Evolutionary conservation across 2,113 vertebrate genomes (phyloP).

Genomic region (Eulemur macaco): DNA sequence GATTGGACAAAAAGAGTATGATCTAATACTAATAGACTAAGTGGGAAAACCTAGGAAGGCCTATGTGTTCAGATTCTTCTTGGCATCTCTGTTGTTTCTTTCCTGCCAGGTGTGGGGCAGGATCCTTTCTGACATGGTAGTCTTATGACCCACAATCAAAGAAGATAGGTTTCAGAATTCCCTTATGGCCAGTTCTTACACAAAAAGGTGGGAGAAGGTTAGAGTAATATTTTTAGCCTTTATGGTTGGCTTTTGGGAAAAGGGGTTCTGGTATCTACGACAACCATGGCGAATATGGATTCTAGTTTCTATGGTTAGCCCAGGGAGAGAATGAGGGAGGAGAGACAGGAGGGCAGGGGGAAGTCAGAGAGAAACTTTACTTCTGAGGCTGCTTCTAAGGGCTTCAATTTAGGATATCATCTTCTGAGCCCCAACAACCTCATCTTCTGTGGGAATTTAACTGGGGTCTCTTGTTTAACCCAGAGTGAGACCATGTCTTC

Average conservation of each 20-base stretch:
- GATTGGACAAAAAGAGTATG: neutral
- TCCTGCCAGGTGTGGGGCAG: neutral
- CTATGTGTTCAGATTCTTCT: neutral
- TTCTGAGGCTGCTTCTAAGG: neutral
- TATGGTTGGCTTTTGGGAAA: neutral
- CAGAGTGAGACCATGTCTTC: neutral
- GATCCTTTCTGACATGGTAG: neutral
- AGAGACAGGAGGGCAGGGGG: neutral
- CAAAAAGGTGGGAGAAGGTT: neutral
- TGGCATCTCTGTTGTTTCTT: neutral
- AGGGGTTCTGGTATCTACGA: neutral
- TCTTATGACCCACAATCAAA: neutral
- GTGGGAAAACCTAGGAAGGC: neutral
- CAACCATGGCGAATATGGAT: neutral
- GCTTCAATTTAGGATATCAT: neutral
- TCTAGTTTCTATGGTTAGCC: neutral
- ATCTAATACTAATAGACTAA: no score
- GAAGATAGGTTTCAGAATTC: neutral
- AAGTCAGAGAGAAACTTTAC: neutral
- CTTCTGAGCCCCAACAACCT: neutral
- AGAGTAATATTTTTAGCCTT: neutral
- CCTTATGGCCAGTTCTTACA: neutral
- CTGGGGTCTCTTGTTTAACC: neutral
- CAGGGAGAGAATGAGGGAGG: neutral
- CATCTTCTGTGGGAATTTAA: neutral